Percentiles rank a stretch among this genome's conserved stretches.
Conservation (phyloP, 2,797 vertebrate species). For the Muraenolepis orangiensis region DNA sequence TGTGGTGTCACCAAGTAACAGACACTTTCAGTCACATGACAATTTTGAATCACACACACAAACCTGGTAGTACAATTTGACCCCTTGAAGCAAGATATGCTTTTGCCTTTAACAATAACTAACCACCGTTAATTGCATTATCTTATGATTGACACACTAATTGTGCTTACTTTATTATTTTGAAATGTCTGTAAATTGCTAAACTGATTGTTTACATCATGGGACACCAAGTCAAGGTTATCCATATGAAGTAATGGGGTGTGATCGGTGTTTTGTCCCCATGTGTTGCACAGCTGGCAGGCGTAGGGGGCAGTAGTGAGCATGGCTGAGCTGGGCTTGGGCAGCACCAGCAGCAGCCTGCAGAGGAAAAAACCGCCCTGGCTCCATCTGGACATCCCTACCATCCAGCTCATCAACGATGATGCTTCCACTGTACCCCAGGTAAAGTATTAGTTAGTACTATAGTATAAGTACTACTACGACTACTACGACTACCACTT, state of each 20-base stretch:
- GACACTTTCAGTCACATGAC: no score
- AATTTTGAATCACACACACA: no score
- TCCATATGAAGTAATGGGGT: neutral
- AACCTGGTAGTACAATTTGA: no score
- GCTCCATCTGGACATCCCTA: constrained; percentile 87
- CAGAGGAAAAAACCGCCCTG: constrained; percentile 92
- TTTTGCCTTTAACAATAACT: no score
- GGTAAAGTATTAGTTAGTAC: constrained; percentile 63
- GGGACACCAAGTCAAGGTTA: neutral
- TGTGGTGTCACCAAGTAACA: no score
- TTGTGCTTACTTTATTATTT: no score
- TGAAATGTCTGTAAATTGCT: neutral
- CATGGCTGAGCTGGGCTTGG: constrained; percentile 80
- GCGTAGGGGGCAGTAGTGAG: constrained; percentile 45
- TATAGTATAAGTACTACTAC: neutral
- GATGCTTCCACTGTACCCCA: constrained; percentile 70
- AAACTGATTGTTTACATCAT: neutral
- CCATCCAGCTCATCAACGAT: constrained; percentile 64
- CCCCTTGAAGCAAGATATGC: no score
- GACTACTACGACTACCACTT: neutral
- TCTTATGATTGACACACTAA: no score
- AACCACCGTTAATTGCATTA: no score
- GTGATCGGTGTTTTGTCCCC: neutral
- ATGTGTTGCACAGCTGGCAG: constrained; percentile 64
- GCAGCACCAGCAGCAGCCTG: constrained; percentile 82